Evolutionary conservation across 2,113 vertebrate genomes (phyloP), one percentile per base, ranked within the genome.

Genomic region (Romanogobio albipinnatus): DNA sequence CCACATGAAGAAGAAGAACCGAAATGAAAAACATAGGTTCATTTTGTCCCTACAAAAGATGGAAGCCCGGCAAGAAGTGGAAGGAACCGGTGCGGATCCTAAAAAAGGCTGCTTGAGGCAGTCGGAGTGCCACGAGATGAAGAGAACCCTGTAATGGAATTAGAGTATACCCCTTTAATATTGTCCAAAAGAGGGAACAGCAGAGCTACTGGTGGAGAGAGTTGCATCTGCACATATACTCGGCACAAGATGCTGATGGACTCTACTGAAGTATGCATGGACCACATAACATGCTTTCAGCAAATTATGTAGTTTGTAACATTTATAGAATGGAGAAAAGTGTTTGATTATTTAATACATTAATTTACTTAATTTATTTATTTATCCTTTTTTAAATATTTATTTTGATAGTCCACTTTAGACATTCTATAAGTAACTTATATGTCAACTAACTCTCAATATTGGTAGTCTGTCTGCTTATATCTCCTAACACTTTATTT

Each of bases 321-420:
- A 26, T 15, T 15, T 78, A 22, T 53, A 14, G 22, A 19, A 75
- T 26, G 29, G 53, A 53, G 56, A 59, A 36, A 75, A 33, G 13
- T 47, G 36, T 45, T 51, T 45, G 2, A 19, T n/a, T 76, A 81
- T 75, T 86, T 85, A 61, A 81, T 87, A 68, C 66, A 58, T 83
- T 49, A 76, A 89, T 89, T 86, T 87, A 85, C 87, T 83, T 78
- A 29, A 29, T 84, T 64, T 51, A 53, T 84, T 43, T 79, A 53
- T 84, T 58, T 79, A 53, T 66, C 1, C 6, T 56, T 53, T 80
- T 64, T 56, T 2, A 10, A 22, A 3, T 5, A 24, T 24, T 61
- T 61, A 51, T 51, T 51, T 51, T 22, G 19, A 56, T 56, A 56
- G 53, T 56, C 17, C 53, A 19, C 51, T 47, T 47, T 56, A 56